Base-by-base conservation (phyloP, 2,888 invertebrate genomes). In the Carabus problematicus region DNA sequence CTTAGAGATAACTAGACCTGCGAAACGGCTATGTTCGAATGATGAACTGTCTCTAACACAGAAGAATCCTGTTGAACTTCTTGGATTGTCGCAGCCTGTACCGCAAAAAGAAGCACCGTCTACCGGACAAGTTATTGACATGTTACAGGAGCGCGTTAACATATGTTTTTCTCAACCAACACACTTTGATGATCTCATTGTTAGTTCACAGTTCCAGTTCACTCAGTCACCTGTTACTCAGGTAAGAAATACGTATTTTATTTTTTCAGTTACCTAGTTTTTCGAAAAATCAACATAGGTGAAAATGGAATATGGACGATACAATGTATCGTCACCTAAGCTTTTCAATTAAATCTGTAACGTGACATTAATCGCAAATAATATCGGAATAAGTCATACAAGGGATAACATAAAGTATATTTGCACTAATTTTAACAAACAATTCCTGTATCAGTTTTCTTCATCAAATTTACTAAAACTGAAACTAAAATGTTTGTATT, bases 151-250 rank as follows among this genome's bases (percentile, higher is more conserved):
- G 62, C 75, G 79, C 16, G 79, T 81, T 3, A 72, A 74, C n/a
- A 67, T 78, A 7, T 90, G 91, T 77, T 94, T 93, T 85, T 96
- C 97, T 40, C 97, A 97, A 81, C 96, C 97, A 0, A 89, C 90
- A 43, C 88, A 90, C 75, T 85, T 92, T 71, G 94, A 94, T 75
- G 91, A 95, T 83, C 84, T 96, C 78, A 84, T 95, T 76, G 84
- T 94, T 12, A 87, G 86, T 75, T 86, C 91, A 55, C 92, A 92
- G 80, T 80, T 88, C 76, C 87, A 87, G 78, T 84, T 85, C 68
- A 85, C 86, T 14, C 86, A 86, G 75, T 80, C 78, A 71, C 78
- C 79, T 45, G 73, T 82, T 64, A 79, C 79, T 9, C 78, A 75
- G 73, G 77, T 76, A 72, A 7, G 2, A n/a, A n/a, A 29, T n/a